phyloP scores from a whole-genome alignment of 1,140 invertebrate species.

The Drosophila insularis region DNA sequence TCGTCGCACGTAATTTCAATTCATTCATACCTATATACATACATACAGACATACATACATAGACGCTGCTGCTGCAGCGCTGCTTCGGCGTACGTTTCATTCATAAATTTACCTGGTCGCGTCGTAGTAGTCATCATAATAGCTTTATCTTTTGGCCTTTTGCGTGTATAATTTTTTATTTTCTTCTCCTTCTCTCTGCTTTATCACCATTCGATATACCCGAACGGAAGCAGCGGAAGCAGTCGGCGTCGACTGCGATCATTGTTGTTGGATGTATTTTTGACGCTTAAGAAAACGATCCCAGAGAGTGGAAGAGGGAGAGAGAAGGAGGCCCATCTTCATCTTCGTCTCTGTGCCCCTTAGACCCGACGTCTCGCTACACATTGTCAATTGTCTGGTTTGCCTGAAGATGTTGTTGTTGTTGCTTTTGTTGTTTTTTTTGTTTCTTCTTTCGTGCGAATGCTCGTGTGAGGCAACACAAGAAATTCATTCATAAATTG shows the following conservation, averaged over 20 bases:
- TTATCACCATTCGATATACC: slow-evolving; percentile 46
- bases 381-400: slow-evolving; percentile 40
- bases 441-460: slow-evolving; percentile 45
- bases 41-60: slow-evolving; percentile 2
- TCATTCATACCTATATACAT: slow-evolving; percentile 61
- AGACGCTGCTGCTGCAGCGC: slow-evolving; percentile 34
- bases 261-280: slow-evolving; percentile 46
- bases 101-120: slow-evolving; percentile 80
- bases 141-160: slow-evolving; percentile 66
- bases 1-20: slow-evolving; percentile 75
- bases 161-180: slow-evolving; percentile 12
- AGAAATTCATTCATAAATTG: slow-evolving; percentile 82
- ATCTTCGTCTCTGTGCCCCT: slow-evolving; percentile 21
- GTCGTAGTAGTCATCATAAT: slow-evolving; percentile 76
- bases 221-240: slow-evolving; percentile 82
- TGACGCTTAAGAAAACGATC: slow-evolving; percentile 54
- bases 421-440: no score
- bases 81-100: slow-evolving; percentile 52
- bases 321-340: not conserved
- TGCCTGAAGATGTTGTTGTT: slow-evolving; percentile 52
- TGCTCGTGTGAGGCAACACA: slow-evolving; percentile 75
- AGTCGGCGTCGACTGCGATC: slow-evolving; percentile 45
- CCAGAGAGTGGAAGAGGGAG: not conserved
- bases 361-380: slow-evolving; percentile 22
- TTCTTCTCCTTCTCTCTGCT: slow-evolving; percentile 2